These are phyloP conservation scores for Leptinotarsa haldemani DNA, from an alignment of 2,888 invertebrate species.

Conservation along the genomic window DNA sequence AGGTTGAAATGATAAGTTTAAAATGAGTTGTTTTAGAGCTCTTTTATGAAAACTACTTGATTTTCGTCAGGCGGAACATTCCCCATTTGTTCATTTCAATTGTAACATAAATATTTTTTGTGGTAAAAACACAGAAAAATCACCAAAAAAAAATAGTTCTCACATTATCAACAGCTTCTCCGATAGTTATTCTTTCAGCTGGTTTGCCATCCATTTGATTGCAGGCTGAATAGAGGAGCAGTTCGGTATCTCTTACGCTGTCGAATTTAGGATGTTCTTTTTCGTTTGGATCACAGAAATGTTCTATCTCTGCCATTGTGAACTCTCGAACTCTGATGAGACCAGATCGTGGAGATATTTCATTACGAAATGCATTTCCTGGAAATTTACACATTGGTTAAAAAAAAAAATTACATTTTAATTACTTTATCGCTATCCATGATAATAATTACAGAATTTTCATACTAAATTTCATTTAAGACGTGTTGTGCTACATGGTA, in stretches of 20 bases:
- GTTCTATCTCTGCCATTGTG: constrained; percentile 99
- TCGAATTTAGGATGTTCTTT: constrained; percentile 93
- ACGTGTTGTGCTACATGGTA: too few relatives aligned
- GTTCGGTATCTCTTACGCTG: constrained; percentile 77
- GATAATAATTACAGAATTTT: too few relatives aligned
- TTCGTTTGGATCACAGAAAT: constrained; percentile 93
- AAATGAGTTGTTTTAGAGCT: too few relatives aligned
- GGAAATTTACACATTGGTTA: not conserved
- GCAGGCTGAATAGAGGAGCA: constrained; percentile 93
- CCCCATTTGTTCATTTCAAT: too few relatives aligned
- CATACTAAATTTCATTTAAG: too few relatives aligned
- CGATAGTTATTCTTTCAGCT: constrained; percentile 81
- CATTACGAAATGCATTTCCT: constrained; percentile 96
- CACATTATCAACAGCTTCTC: constrained; percentile 85
- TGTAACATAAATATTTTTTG: too few relatives aligned
- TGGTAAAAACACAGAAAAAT: too few relatives aligned
- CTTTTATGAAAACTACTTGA: too few relatives aligned
- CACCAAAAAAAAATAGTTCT: constrained; percentile 32
- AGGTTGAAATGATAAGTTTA: too few relatives aligned
- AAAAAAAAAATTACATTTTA: too few relatives aligned
- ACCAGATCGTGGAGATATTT: constrained; percentile 98
- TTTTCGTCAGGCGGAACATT: too few relatives aligned
- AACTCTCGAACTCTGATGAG: constrained; percentile 96
- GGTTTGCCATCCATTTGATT: constrained; percentile 98
- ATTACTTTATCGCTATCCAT: too few relatives aligned